Conservation (phyloP, 1,140 invertebrate genomes). For the Plectus sambesii region DNA sequence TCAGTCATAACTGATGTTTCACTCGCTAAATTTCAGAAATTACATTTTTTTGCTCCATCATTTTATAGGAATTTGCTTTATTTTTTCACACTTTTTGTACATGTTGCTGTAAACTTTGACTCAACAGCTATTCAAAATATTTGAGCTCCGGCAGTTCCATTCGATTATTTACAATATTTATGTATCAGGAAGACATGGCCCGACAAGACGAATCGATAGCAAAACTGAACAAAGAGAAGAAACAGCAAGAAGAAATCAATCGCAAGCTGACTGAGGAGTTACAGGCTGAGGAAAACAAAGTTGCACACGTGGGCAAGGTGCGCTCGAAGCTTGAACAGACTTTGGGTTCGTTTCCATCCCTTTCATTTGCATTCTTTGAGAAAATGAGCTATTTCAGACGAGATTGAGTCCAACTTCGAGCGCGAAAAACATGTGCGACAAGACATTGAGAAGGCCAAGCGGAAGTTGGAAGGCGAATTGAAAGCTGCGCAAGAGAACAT, state of each 20-base stretch:
- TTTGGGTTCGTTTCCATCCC: slow-evolving; percentile 55
- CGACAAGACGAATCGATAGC: slow-evolving; percentile 97
- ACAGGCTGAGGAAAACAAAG: slow-evolving; percentile 94
- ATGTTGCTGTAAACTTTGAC: neutral
- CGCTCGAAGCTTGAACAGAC: slow-evolving; percentile 94
- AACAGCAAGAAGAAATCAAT: slow-evolving; percentile 77
- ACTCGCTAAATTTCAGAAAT: too few species aligned
- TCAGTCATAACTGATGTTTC: too few species aligned
- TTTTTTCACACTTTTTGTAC: slow-evolving; percentile 1
- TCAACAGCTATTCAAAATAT: neutral
- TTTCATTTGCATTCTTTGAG: slow-evolving; percentile 1
- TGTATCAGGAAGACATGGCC: slow-evolving; percentile 80
- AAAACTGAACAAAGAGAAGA: slow-evolving; percentile 97
- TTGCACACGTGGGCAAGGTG: slow-evolving; percentile 95
- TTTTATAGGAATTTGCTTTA: slow-evolving; percentile 33
- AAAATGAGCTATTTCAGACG: slow-evolving; percentile 6
- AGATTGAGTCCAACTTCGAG: slow-evolving; percentile 85
- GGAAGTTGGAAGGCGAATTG: slow-evolving; percentile 81
- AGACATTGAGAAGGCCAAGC: slow-evolving; percentile 93
- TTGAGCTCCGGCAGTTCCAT: neutral
- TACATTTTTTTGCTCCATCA: too few species aligned
- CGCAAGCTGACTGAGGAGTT: slow-evolving; percentile 91
- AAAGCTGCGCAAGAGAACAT: slow-evolving; percentile 80
- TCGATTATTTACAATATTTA: neutral
- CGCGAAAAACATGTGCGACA: slow-evolving; percentile 93